phyloP scores from a whole-genome alignment of 1,140 invertebrate species.

The Drosophila tsacasi region DNA sequence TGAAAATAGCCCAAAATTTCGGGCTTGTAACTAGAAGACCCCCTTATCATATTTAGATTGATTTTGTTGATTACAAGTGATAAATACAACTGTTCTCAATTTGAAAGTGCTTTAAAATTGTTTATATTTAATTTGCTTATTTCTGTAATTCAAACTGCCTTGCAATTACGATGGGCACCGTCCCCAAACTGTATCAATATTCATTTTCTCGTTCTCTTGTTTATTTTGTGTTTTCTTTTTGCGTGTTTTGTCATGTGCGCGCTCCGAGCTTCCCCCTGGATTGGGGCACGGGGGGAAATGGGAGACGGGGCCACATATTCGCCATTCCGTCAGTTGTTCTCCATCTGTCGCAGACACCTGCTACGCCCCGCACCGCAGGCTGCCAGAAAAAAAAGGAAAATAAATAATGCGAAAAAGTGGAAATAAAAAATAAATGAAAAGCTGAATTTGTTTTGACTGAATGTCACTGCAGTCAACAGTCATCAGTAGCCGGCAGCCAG shows the following conservation, averaged over 20 bases:
- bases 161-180: slow-evolving; percentile 16
- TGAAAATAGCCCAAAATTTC: too few relatives aligned
- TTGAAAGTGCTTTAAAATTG: neutral
- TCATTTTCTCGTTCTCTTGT: slow-evolving; percentile 23
- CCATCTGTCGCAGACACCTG: slow-evolving; percentile 61
- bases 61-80: neutral
- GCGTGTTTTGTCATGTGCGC: slow-evolving; percentile 26
- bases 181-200: slow-evolving; percentile 39
- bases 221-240: slow-evolving; percentile 32
- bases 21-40: too few relatives aligned
- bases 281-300: neutral
- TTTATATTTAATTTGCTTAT: neutral
- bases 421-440: slow-evolving; percentile 41
- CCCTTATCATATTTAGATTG: neutral
- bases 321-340: slow-evolving; percentile 37
- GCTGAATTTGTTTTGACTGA: slow-evolving; percentile 63
- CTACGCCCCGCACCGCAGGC: slow-evolving; percentile 21
- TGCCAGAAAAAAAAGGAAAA: slow-evolving; percentile 14
- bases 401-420: slow-evolving; percentile 30
- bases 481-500: slow-evolving; percentile 22
- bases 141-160: slow-evolving; percentile 7
- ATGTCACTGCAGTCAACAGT: slow-evolving; percentile 60
- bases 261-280: slow-evolving; percentile 2
- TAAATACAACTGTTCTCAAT: neutral
- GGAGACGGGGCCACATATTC: slow-evolving; percentile 23